A percentile compares a stretch with the other conserved stretches of the same genome.
phyloP scores from a whole-genome alignment of 2,797 vertebrate species.

The Erithacus rubecula region DNA sequence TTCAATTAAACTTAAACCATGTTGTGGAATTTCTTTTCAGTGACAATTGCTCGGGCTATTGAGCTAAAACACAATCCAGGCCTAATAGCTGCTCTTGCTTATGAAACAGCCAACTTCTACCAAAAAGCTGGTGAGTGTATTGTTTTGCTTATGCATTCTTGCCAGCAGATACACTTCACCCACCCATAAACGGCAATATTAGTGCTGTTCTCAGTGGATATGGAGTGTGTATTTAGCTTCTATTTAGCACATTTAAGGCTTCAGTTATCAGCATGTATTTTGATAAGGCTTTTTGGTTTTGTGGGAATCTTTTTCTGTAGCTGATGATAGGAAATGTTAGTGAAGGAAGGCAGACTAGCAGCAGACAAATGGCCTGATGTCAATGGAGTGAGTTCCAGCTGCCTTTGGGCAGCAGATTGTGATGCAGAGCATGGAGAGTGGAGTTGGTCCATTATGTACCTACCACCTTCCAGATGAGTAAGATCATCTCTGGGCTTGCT shows the following conservation, averaged over 20 bases:
- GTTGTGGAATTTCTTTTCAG: conserved; percentile 70
- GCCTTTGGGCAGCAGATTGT: not conserved
- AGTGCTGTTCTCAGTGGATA: not conserved
- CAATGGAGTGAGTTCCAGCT: not conserved
- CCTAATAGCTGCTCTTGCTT: conserved; percentile 91
- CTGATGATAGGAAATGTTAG: not conserved
- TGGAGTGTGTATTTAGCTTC: not conserved
- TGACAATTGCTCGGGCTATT: conserved; percentile 96
- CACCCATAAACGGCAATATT: not conserved
- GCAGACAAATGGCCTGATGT: not conserved
- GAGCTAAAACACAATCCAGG: conserved; percentile 94
- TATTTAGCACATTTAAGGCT: not conserved
- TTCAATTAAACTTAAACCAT: not conserved
- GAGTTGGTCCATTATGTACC: not conserved
- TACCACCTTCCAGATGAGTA: not conserved
- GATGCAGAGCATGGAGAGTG: not conserved
- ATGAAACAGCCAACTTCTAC: conserved; percentile 96
- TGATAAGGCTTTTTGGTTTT: not conserved
- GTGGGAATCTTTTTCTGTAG: not conserved
- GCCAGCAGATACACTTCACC: not conserved
- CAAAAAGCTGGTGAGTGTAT: conserved; percentile 88
- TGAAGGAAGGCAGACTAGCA: not conserved
- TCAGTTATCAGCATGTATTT: not conserved
- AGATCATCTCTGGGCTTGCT: not conserved
- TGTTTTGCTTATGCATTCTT: not conserved